Conservation (phyloP, 2,888 invertebrate species). For the Scelioninae gen. 1 region DNA sequence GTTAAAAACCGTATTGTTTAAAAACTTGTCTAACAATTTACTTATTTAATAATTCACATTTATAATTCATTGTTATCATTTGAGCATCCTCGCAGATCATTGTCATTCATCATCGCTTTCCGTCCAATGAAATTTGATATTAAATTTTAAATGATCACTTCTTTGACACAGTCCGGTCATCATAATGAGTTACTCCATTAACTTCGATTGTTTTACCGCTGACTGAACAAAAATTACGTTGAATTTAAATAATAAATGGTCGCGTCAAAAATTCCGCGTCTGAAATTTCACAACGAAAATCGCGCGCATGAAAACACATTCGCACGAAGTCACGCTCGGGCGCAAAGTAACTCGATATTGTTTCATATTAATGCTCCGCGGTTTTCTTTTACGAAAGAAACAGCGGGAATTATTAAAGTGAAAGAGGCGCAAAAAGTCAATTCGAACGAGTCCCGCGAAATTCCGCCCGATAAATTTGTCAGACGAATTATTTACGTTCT, state of each 20-base stretch:
- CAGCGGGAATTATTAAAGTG: slow-evolving; percentile 42
- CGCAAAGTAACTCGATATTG: slow-evolving; percentile 50
- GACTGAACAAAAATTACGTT: background rate
- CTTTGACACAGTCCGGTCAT: slow-evolving; percentile 22
- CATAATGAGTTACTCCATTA: slow-evolving; percentile 38
- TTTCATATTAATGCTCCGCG: slow-evolving; percentile 53
- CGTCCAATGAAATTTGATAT: slow-evolving; percentile 22
- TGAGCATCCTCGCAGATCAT: slow-evolving; percentile 17
- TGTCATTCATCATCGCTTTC: background rate
- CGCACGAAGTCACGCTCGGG: slow-evolving; percentile 18
- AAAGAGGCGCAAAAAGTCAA: slow-evolving; percentile 23
- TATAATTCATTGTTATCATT: slow-evolving; percentile 17
- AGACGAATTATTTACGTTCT: slow-evolving; percentile 39
- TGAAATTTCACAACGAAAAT: slow-evolving; percentile 44
- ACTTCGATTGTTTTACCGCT: slow-evolving; percentile 41
- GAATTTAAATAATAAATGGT: slow-evolving; percentile 51
- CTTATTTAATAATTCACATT: background rate
- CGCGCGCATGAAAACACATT: slow-evolving; percentile 16
- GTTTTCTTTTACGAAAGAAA: slow-evolving; percentile 45
- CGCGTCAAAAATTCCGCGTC: slow-evolving; percentile 29
- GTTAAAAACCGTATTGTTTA: too few relatives aligned
- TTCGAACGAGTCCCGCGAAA: slow-evolving; percentile 24
- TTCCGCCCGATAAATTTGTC: slow-evolving; percentile 14
- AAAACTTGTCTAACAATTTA: too few relatives aligned
- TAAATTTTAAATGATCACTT: slow-evolving; percentile 17